Evolutionary conservation across 2,113 vertebrate species (phyloP), one percentile per base, ranked within the genome.

Genomic region (Hystrix cristata): DNA sequence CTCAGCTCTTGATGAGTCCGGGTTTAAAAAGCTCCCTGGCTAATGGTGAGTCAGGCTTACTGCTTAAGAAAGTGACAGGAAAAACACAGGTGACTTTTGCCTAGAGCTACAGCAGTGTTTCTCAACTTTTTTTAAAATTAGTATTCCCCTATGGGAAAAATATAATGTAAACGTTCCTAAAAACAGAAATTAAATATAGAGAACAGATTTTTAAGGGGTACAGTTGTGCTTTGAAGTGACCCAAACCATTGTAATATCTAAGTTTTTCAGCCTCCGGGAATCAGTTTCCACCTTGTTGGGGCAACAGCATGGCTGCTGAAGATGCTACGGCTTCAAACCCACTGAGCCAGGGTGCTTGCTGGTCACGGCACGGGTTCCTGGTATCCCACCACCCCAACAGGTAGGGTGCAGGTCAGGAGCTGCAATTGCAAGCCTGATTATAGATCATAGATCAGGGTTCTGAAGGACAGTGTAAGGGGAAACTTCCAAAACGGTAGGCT

Each of bases 101-200:
- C 78, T 81, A 72, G 69, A 95, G 11, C 10, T 71, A 12, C 21
- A 76, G 38, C 51, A 74, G 48, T 60, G 60, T 89, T 85, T 89
- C 57, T 67, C 65, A 51, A 53, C 31, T 55, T 16, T 87, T 53
- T 85, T 90, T 71, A 71, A 12, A 60, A 62, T 65, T 67, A 62
- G 90, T 76, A 86, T 81, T 14, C 4, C 27, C 23, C 51, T 85
- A 81, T 67, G n/a, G 51, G 60, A 25, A 79, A 85, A 67, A 8
- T 5, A 72, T 79, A 38, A 82, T 46, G 85, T 80, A 82, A 43
- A 79, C n/a, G 64, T 87, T 87, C 46, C 76, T 87, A 78, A 69
- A 69, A n/a, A 91, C 43, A 76, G 25, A 95, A 84, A 88, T n/a
- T 87, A 91, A 92, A 84, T 79, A 13, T 31, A 84, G 85, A 89